Evolutionary conservation across 2,888 invertebrate species (phyloP).

Genomic region (Aphodius sticticus): DNA sequence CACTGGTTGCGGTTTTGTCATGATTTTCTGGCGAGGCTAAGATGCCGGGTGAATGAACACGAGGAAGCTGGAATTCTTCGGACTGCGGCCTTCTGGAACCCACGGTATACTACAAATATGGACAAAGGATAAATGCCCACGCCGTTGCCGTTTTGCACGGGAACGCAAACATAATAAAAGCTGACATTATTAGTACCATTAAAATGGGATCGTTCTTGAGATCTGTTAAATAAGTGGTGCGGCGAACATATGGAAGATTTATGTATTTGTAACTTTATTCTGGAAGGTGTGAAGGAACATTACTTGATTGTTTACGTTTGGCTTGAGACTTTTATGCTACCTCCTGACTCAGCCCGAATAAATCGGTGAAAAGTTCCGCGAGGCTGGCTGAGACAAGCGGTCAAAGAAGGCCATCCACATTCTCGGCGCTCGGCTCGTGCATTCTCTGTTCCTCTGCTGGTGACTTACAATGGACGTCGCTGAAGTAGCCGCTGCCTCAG

Average conservation of each 20-base stretch:
- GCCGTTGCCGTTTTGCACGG: background rate
- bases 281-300: too few relatives aligned
- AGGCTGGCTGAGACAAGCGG: too few relatives aligned
- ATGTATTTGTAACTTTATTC: background rate
- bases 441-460: too few relatives aligned
- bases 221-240: background rate
- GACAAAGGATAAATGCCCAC: background rate
- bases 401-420: too few relatives aligned
- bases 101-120: background rate
- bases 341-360: too few relatives aligned
- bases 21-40: background rate
- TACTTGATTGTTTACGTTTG: too few relatives aligned
- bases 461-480: too few relatives aligned
- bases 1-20: background rate
- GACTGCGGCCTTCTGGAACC: background rate
- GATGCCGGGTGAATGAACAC: background rate
- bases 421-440: too few relatives aligned
- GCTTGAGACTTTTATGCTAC: background rate
- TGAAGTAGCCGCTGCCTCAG: too few relatives aligned
- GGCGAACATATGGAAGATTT: background rate
- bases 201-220: background rate
- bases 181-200: background rate
- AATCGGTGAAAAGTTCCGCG: too few relatives aligned
- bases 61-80: background rate
- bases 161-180: conserved; percentile 4